These are phyloP conservation scores for Champsocephalus gunnari DNA, from an alignment of 2,797 vertebrate genomes.

Conservation along the genomic window DNA sequence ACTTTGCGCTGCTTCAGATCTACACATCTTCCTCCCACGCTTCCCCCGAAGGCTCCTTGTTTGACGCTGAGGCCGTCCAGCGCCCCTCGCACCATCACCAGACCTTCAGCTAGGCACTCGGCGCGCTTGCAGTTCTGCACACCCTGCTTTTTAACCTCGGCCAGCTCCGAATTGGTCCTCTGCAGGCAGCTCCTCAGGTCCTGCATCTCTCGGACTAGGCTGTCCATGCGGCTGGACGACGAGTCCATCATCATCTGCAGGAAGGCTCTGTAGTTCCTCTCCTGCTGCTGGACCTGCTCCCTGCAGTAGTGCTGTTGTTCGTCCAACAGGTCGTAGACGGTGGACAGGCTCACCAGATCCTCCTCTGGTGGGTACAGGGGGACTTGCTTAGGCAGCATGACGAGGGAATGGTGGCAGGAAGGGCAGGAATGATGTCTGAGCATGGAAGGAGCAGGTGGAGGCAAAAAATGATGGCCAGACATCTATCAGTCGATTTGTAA, in stretches of 20 bases:
- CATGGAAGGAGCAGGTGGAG: conserved; percentile 30
- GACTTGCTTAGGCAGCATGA: conserved; percentile 77
- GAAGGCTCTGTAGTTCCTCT: conserved; percentile 80
- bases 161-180: conserved; percentile 70
- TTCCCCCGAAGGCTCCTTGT: conserved; percentile 16
- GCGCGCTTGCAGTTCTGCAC: conserved; percentile 69
- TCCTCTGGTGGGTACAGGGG: conserved; percentile 71
- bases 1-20: conserved; percentile 61
- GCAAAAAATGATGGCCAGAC: conserved; percentile 55
- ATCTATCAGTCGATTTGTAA: conserved; percentile 43
- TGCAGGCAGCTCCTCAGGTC: conserved; percentile 77
- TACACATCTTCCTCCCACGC: conserved; percentile 32
- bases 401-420: conserved; percentile 34
- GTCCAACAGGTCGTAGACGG: conserved; percentile 82
- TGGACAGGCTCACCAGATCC: conserved; percentile 71
- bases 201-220: conserved; percentile 80
- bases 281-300: conserved; percentile 83
- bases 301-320: conserved; percentile 82
- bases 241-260: conserved; percentile 82
- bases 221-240: conserved; percentile 75
- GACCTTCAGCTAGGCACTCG: conserved; percentile 75
- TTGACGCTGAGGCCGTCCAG: conserved; percentile 71
- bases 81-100: conserved; percentile 72
- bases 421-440: conserved; percentile 39
- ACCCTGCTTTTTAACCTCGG: conserved; percentile 71